Conservation (phyloP, 2,888 invertebrate genomes). For the Himalopsyche anomala region DNA sequence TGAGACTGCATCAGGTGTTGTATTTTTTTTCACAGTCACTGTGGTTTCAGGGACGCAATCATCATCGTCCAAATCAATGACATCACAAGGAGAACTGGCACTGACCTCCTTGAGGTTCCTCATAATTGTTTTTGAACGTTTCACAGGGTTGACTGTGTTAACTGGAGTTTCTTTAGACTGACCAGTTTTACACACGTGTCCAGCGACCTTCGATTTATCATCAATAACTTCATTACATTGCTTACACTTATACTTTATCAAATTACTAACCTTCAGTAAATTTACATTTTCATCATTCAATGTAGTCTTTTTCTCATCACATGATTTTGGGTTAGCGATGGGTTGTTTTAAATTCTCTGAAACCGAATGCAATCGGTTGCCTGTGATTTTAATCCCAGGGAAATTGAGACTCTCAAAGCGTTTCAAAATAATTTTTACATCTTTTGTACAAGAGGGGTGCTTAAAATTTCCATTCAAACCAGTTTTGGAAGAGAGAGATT, state of each 20-base stretch:
- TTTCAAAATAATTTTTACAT: constrained; percentile 45
- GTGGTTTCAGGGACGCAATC: background rate
- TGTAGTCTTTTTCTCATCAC: background rate
- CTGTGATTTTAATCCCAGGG: constrained; percentile 52
- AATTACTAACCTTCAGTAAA: background rate
- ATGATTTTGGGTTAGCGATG: no score
- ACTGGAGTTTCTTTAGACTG: constrained; percentile 15
- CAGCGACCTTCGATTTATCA: background rate
- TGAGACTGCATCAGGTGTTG: background rate
- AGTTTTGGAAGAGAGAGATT: background rate
- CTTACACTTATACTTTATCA: background rate
- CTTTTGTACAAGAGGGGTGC: constrained; percentile 36
- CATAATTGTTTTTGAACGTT: background rate
- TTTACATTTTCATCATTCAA: background rate
- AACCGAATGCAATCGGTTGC: constrained; percentile 44
- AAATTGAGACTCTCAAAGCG: constrained; percentile 33
- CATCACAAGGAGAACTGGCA: background rate
- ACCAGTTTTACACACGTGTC: constrained; percentile 1
- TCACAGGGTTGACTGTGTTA: constrained; percentile 4
- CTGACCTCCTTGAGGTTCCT: background rate
- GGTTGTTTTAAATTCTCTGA: background rate
- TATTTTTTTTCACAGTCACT: background rate
- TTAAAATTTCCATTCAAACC: background rate
- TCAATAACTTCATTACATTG: background rate
- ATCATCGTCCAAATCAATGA: constrained; percentile 5